Evolutionary conservation across 2,888 invertebrate species (phyloP).

Genomic region (Baccha elongata): DNA sequence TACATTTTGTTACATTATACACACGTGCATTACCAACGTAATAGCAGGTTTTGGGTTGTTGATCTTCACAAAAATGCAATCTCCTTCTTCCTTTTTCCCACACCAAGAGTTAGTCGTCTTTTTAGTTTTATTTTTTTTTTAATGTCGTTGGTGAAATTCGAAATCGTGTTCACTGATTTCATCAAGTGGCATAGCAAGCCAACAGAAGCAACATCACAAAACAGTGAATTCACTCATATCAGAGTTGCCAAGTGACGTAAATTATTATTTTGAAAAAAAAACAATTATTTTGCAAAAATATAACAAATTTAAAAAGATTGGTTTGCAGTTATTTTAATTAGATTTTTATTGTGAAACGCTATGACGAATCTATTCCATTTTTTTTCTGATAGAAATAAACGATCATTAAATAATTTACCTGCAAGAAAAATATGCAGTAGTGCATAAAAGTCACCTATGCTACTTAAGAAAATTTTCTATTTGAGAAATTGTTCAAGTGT

Average conservation of each 20-base stretch:
- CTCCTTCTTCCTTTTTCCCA: conserved; percentile 28
- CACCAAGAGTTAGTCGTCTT: neutral
- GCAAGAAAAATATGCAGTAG: too few relatives aligned
- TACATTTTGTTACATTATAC: conserved; percentile 15
- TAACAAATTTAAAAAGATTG: too few relatives aligned
- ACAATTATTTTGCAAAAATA: too few relatives aligned
- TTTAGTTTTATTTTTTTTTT: neutral
- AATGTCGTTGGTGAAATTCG: conserved; percentile 45
- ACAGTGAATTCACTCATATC: neutral
- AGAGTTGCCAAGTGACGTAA: neutral
- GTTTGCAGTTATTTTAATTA: too few relatives aligned
- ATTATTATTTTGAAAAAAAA: too few relatives aligned
- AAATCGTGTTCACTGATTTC: conserved; percentile 71
- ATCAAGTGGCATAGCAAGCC: conserved; percentile 70
- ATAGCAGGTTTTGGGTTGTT: conserved; percentile 72
- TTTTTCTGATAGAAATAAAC: too few relatives aligned
- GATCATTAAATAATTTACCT: too few relatives aligned
- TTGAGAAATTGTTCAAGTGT: too few relatives aligned
- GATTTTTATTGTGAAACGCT: too few relatives aligned
- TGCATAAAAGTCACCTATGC: too few relatives aligned
- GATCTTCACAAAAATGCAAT: conserved; percentile 70
- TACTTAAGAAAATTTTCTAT: too few relatives aligned
- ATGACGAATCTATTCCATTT: too few relatives aligned
- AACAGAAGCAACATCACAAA: conserved; percentile 54
- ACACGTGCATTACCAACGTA: conserved; percentile 50